Evolutionary conservation across 2,797 vertebrate genomes (phyloP).

Genomic region (Acridotheres tristis): DNA sequence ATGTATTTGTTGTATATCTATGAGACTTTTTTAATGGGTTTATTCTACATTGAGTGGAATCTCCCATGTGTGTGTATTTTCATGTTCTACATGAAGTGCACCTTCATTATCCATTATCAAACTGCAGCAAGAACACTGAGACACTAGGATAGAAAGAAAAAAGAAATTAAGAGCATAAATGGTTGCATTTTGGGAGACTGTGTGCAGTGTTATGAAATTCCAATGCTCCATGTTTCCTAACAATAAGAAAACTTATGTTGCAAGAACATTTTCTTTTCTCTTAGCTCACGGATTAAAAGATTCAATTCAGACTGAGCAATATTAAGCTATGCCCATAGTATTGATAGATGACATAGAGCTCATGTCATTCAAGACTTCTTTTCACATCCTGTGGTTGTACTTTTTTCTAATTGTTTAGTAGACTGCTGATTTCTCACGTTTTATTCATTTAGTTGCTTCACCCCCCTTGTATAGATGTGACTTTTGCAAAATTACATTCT

Average conservation of each 20-base stretch:
- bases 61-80: neutral
- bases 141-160: neutral
- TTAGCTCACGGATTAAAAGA: neutral
- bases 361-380: neutral
- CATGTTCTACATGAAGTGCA: neutral
- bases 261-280: accelerated
- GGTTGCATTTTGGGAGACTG: neutral
- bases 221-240: neutral
- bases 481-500: neutral
- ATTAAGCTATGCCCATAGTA: neutral
- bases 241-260: neutral
- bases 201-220: neutral
- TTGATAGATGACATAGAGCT: neutral
- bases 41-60: neutral
- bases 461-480: neutral
- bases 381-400: neutral
- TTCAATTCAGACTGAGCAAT: neutral
- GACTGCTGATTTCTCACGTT: neutral
- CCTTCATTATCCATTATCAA: neutral
- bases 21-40: neutral
- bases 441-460: neutral
- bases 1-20: neutral
- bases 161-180: neutral
- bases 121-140: neutral
- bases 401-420: neutral